A percentile compares a stretch with the other conserved stretches of the same genome.
These are phyloP conservation scores for Cygnus buccinator DNA, from an alignment of 2,113 vertebrate species.

Conservation along the genomic window DNA sequence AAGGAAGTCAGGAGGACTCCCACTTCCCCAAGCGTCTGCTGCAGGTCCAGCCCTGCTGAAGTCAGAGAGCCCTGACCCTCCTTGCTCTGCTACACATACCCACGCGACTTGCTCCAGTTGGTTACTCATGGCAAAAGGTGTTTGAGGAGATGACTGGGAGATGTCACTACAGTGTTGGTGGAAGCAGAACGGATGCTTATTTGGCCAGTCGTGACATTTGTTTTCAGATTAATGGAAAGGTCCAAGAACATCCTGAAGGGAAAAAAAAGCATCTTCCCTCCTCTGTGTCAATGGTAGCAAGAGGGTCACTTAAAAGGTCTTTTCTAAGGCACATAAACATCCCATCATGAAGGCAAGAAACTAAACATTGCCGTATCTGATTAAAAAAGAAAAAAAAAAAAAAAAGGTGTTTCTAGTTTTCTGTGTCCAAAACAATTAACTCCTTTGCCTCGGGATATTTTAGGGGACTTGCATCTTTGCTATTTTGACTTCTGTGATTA, in stretches of 20 bases:
- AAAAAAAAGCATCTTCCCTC: not conserved
- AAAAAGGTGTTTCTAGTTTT: not conserved
- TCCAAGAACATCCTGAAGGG: not conserved
- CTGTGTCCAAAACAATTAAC: not conserved
- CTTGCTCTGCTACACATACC: not conserved
- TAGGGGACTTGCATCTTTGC: not conserved
- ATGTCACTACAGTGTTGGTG: fast-evolving
- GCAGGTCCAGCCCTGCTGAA: not conserved
- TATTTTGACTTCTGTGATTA: not conserved
- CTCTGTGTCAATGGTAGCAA: not conserved
- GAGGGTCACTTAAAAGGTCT: not conserved
- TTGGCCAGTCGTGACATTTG: not conserved
- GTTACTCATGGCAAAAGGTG: not conserved
- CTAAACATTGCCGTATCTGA: not conserved
- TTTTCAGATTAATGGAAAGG: not conserved
- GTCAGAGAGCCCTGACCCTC: not conserved
- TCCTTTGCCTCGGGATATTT: not conserved
- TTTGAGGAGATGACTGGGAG: not conserved
- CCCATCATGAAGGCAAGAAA: not conserved
- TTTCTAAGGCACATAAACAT: constrained; percentile 10
- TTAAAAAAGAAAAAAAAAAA: not conserved
- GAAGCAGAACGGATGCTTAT: not conserved
- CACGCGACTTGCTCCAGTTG: not conserved
- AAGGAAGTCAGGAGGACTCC: not conserved
- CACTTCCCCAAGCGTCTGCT: not conserved